Evolutionary conservation across 2,113 vertebrate genomes (phyloP).

Genomic region (Alectura lathami): DNA sequence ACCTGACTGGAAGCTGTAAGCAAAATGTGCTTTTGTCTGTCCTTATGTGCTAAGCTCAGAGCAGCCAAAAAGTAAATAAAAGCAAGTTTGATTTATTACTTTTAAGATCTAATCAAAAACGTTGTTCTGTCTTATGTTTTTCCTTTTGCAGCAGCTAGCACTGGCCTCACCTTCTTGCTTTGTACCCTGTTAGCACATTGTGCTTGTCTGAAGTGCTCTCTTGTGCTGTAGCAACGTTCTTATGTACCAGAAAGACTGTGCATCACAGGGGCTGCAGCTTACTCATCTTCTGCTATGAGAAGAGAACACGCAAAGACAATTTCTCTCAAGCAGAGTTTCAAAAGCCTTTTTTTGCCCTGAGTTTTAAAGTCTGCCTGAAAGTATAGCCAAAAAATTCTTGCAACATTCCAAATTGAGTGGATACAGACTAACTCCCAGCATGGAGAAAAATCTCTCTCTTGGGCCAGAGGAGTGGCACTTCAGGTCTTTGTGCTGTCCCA

Average conservation of each 20-base stretch:
- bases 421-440: background rate
- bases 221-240: background rate
- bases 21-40: background rate
- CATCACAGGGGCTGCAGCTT: background rate
- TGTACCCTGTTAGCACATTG: background rate
- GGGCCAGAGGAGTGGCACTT: background rate
- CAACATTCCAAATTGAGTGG: background rate
- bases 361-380: background rate
- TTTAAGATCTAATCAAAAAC: background rate
- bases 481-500: background rate
- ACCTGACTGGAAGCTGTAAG: background rate
- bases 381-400: background rate
- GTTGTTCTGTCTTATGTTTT: background rate
- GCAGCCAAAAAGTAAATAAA: background rate
- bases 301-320: background rate
- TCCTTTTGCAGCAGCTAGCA: background rate
- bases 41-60: background rate
- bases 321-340: background rate
- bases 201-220: background rate
- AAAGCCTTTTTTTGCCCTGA: background rate
- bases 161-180: background rate
- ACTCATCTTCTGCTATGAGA: background rate
- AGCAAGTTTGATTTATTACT: background rate
- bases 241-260: background rate
- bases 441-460: background rate